Conservation (phyloP, 2,113 vertebrate species). For the Oryzias curvinotus region DNA sequence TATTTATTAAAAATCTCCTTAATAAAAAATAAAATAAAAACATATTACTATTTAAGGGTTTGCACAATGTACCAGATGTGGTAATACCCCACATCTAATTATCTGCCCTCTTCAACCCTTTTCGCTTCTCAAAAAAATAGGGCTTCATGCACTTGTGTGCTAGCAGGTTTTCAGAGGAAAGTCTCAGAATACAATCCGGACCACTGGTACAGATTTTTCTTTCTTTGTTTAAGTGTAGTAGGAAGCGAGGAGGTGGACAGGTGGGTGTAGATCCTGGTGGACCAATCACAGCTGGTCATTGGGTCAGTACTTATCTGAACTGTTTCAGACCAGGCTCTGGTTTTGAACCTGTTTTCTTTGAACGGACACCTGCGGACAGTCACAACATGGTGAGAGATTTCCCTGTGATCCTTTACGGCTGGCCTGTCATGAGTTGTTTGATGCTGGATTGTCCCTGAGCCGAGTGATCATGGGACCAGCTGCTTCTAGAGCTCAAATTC, state of each 20-base stretch:
- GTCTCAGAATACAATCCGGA: conserved; percentile 11
- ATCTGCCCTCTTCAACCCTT: too few relatives aligned
- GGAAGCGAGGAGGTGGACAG: conserved; percentile 50
- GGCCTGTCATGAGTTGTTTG: conserved; percentile 5
- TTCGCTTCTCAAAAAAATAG: too few relatives aligned
- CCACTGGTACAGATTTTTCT: conserved; percentile 10
- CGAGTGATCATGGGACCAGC: background rate
- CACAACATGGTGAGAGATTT: conserved; percentile 73
- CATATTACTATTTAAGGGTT: too few relatives aligned
- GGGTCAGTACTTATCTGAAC: conserved; percentile 66
- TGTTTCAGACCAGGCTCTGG: conserved; percentile 6
- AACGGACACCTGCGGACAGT: conserved; percentile 33
- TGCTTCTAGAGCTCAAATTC: conserved; percentile 1
- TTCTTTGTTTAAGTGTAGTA: conserved; percentile 13
- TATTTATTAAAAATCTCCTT: too few relatives aligned
- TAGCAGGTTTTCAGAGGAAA: conserved; percentile 3
- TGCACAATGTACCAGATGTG: too few relatives aligned
- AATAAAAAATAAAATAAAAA: too few relatives aligned
- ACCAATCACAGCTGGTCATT: conserved; percentile 72
- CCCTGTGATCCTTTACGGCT: background rate
- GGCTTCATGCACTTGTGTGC: too few relatives aligned
- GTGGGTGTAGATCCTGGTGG: conserved; percentile 68
- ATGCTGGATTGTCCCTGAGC: background rate
- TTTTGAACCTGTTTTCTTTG: conserved; percentile 46
- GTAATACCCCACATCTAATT: too few relatives aligned